These are phyloP conservation scores for Takifugu flavidus DNA, from an alignment of 2,113 vertebrate genomes.

Conservation along the genomic window DNA sequence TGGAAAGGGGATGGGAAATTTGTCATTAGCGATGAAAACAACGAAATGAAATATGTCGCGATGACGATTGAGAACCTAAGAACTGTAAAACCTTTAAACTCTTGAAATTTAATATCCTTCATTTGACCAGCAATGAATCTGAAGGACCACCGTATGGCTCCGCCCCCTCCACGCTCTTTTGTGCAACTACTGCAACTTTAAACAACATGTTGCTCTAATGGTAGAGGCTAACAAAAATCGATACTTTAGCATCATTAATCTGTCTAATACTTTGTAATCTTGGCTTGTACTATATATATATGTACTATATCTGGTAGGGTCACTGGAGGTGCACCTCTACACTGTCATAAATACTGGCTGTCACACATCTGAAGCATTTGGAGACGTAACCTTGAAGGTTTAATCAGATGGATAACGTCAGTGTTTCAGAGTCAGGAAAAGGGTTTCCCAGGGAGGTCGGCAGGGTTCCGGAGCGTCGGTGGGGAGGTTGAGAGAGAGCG, in stretches of 20 bases:
- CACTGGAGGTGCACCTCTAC: conserved; percentile 36
- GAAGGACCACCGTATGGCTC: too few species aligned
- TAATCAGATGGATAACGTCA: conserved; percentile 73
- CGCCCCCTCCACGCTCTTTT: too few species aligned
- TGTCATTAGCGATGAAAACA: not conserved
- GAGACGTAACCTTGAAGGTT: conserved; percentile 69
- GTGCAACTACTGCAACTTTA: too few species aligned
- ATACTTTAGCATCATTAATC: too few species aligned
- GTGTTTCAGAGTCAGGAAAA: conserved; percentile 63
- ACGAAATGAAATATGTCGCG: not conserved
- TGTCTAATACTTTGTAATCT: conserved; percentile 21
- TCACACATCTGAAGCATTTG: conserved; percentile 61
- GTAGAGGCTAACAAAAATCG: too few species aligned
- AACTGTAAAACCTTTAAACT: too few species aligned
- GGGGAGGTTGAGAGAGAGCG: conserved; percentile 38
- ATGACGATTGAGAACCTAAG: too few species aligned
- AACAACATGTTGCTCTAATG: too few species aligned
- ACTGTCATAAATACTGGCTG: conserved; percentile 50
- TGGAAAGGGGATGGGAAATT: conserved; percentile 59
- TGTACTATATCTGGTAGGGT: conserved; percentile 14
- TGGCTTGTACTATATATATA: conserved; percentile 7
- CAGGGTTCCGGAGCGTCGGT: conserved; percentile 8
- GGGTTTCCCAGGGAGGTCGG: conserved; percentile 52
- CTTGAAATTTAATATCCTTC: too few species aligned
- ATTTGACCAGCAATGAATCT: too few species aligned